These are phyloP conservation scores for Pseudorhiza aurosa DNA, from an alignment of 30 jellyfish, hydroid and myxozoan genomes.

Conservation along the genomic window DNA sequence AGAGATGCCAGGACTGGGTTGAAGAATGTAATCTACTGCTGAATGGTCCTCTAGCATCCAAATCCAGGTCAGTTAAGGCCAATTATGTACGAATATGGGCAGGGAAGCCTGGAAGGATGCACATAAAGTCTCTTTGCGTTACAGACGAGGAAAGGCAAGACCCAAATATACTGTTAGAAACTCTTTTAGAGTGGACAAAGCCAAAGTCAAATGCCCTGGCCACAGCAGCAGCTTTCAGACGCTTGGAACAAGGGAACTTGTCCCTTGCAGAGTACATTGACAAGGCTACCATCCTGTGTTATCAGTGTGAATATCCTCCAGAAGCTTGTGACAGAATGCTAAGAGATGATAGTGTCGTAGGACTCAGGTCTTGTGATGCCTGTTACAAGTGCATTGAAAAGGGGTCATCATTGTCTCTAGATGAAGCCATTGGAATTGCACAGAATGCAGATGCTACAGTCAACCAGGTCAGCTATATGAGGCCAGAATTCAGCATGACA, in stretches of 20 bases:
- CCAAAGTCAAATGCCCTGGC: slow-evolving; percentile 13
- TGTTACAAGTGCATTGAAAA: not conserved
- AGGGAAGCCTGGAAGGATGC: not conserved
- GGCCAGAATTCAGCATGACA: slow-evolving; percentile 11
- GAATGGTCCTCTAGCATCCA: not conserved
- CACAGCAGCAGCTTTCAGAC: slow-evolving; percentile 2
- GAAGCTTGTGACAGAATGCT: not conserved
- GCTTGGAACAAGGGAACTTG: not conserved
- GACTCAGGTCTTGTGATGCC: not conserved
- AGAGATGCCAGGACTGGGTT: slow-evolving; percentile 10
- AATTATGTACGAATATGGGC: not conserved
- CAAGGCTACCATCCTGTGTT: not conserved
- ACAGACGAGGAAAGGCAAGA: not conserved
- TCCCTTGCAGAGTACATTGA: slow-evolving; percentile 11
- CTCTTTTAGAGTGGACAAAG: not conserved
- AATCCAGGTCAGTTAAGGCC: not conserved
- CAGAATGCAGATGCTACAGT: slow-evolving; percentile 9
- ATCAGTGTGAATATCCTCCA: not conserved
- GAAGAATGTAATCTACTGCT: not conserved
- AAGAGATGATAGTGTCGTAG: not conserved
- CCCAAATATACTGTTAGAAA: not conserved
- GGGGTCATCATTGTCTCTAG: not conserved
- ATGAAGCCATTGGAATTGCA: slow-evolving; percentile 3
- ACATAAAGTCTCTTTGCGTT: not conserved
- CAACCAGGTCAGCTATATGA: not conserved